Evolutionary conservation across 2,797 vertebrate genomes (phyloP), one percentile per base, ranked within the genome.

Genomic region (Siniperca undulata): DNA sequence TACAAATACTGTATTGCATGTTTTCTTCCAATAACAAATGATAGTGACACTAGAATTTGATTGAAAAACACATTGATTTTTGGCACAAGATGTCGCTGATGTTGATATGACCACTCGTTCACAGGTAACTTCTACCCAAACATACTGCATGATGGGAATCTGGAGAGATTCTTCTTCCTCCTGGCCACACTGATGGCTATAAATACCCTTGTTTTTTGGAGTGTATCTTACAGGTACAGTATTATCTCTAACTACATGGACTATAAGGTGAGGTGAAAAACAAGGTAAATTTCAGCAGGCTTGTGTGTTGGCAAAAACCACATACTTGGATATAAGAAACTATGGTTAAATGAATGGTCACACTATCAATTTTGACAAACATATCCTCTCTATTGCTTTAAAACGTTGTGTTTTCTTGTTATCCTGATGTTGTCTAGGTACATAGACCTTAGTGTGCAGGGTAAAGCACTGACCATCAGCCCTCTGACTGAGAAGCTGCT

Each of bases 101-200:
- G 27, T 44, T 64, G n/a, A 67, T 48, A 4, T 73, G 64, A 85
- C 24, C 2, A 52, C 27, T 53, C 38, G 30, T 78, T 79, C 64
- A 24, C 90, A 99, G 98, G 98, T 69, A 95, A 86, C 86, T 98
- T 98, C 93, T 99, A 97, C 89, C 98, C 98, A 87, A 96, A 94
- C 83, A 88, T 89, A 82, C 94, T 98, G 78, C 95, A 96, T 75
- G 94, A 96, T 70, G 97, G 98, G 42, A 97, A 97, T 92, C 94
- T 99, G 92, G 98, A 99, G 87, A 95, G 93, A 52, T 99, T 97
- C 92, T 99, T 98, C 93, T 98, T 99, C 91, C 89, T 97, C 24
- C 68, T 99, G 92, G 96, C 97, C 42, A 94, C 92, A 17, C 86
- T 98, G 84, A 97, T 97, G 94, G 84, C 96, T 58, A 83, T 97